Base-by-base conservation (phyloP, 2,888 invertebrate species). In the Paralinhomoeus sp. region DNA sequence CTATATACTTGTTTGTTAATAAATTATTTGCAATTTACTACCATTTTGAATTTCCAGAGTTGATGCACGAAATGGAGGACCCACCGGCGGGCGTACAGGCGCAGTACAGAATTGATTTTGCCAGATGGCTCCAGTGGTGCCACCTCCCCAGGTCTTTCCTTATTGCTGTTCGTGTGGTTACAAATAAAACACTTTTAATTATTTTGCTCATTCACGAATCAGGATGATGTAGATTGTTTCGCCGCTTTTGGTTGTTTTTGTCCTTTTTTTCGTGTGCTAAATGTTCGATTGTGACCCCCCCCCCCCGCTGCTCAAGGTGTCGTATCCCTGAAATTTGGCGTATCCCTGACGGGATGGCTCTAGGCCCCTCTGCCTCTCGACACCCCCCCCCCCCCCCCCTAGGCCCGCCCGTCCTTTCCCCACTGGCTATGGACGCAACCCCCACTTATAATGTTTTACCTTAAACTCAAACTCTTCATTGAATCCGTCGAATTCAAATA, bases 121-220 rank as follows among this genome's bases (percentile, higher is more conserved):
- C 41, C 13, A 21, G 41, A 3, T 41, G 41, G 41, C 41, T 41
- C 23, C 23, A 24, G 22, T 24, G 17, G 17, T 41, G 41, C 31
- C 23, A 35, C 24, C 15, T 22, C 23, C 41, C 41, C 3, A 34
- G n/a, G 33, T 21, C 33, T 21, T 40, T 31, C 22, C 12, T 18
- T 13, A 5, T 12, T 18, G 3, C 24, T 7, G 24, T 13, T 3
- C 17, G 17, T 20, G 15, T 38, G 22, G 38, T 38, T 22, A 31
- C 31, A 31, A 12, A 31, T 7, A 31, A 31, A 31, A 12, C 31
- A 31, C 9, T 12, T 12, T 31, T 12, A 31, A 31, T 31, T 31
- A 31, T 31, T 31, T 12, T 31, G 9, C 31, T 31, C 15, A 31
- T 7, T 31, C 15, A 12, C 31, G 31, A 31, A 31, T 31, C 15